phyloP scores from a whole-genome alignment of 2,113 vertebrate species.

The Pelusios castaneus region DNA sequence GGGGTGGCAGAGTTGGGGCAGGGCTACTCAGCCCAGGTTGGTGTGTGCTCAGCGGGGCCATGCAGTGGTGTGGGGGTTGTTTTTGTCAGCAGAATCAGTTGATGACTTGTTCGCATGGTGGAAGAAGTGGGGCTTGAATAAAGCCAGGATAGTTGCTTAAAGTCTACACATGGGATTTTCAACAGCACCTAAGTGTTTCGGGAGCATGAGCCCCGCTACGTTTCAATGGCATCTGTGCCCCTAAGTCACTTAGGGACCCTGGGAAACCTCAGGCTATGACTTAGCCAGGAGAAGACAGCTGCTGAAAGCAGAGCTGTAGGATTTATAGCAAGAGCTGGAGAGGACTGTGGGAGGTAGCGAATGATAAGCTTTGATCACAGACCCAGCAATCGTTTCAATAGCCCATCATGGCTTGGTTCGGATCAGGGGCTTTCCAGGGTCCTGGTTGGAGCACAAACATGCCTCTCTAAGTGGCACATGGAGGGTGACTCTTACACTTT shows the following conservation, averaged over 20 bases:
- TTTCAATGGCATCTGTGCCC: rapidly evolving
- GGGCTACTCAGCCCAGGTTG: background rate
- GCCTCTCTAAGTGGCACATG: background rate
- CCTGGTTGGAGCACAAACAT: background rate
- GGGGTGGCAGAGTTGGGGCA: background rate
- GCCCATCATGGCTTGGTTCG: background rate
- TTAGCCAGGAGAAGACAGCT: rapidly evolving
- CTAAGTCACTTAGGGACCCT: background rate
- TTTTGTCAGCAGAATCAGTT: rapidly evolving
- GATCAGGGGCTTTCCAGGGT: background rate
- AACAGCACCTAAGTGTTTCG: background rate
- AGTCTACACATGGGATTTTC: background rate
- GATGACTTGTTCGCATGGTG: rapidly evolving
- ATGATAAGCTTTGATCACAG: rapidly evolving
- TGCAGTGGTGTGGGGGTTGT: rapidly evolving
- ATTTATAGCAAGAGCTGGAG: background rate
- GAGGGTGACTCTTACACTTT: background rate
- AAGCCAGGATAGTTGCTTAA: background rate
- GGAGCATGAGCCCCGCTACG: rapidly evolving
- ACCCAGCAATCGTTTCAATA: background rate
- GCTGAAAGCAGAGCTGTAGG: background rate
- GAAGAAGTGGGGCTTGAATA: background rate
- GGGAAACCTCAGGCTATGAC: rapidly evolving
- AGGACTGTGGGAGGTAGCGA: rapidly evolving
- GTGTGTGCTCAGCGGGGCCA: background rate